These are phyloP conservation scores for Monochamus alternatus DNA, from an alignment of 2,888 invertebrate genomes.

Conservation along the genomic window DNA sequence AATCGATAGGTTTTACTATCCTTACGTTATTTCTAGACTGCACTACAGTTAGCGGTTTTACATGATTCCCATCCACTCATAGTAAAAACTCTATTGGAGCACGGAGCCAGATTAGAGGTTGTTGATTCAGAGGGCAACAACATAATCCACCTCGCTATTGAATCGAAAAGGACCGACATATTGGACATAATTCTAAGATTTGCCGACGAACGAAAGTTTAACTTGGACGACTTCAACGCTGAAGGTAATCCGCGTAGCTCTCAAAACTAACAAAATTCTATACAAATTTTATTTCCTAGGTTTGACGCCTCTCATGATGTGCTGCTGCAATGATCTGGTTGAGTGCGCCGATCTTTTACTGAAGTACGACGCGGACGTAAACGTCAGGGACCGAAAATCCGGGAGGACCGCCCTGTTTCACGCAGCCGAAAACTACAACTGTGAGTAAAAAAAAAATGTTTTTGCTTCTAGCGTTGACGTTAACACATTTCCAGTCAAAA, in stretches of 20 bases:
- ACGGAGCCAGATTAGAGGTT: conserved; percentile 69
- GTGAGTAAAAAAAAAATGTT: conserved; percentile 62
- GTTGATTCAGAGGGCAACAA: conserved; percentile 69
- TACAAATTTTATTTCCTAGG: conserved; percentile 63
- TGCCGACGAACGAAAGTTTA: conserved; percentile 60
- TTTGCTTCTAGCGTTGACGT: neutral
- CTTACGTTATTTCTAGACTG: conserved; percentile 67
- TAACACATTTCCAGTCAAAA: conserved; percentile 65
- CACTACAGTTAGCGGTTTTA: conserved; percentile 71
- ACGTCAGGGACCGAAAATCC: conserved; percentile 69
- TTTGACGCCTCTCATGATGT: conserved; percentile 72
- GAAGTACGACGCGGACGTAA: conserved; percentile 63
- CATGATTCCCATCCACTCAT: conserved; percentile 61
- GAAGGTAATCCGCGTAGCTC: conserved; percentile 56
- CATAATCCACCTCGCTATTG: conserved; percentile 71
- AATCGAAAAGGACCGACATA: conserved; percentile 59
- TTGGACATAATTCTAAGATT: conserved; percentile 57
- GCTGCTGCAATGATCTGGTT: conserved; percentile 66
- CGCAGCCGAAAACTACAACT: conserved; percentile 68
- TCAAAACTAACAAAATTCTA: too few relatives aligned
- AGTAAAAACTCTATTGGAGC: conserved; percentile 65
- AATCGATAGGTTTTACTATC: too few relatives aligned
- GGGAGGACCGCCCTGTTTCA: conserved; percentile 73
- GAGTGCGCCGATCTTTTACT: conserved; percentile 67
- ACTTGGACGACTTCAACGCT: conserved; percentile 60